These are phyloP conservation scores for Clamator glandarius DNA, from an alignment of 2,797 vertebrate genomes.

Conservation along the genomic window DNA sequence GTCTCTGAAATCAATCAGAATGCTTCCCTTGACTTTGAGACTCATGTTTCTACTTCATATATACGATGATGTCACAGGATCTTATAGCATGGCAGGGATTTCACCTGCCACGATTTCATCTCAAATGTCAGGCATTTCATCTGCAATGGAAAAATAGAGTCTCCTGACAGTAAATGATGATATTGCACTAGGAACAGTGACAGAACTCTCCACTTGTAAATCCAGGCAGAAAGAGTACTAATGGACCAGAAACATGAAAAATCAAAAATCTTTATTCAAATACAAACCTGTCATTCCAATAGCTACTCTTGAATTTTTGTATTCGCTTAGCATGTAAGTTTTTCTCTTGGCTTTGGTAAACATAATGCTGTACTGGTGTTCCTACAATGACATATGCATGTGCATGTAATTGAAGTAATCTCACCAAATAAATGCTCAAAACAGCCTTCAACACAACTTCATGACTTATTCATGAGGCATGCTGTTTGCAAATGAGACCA, in stretches of 20 bases:
- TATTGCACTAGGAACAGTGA: not conserved
- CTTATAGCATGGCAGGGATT: not conserved
- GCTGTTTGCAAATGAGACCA: constrained; percentile 21
- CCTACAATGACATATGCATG: not conserved
- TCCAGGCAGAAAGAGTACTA: not conserved
- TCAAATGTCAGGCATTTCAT: not conserved
- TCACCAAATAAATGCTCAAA: constrained; percentile 10
- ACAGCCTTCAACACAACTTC: not conserved
- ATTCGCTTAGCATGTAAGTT: not conserved
- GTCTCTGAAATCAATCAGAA: not conserved
- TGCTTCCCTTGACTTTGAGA: not conserved
- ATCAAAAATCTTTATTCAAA: constrained; percentile 1
- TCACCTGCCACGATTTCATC: not conserved
- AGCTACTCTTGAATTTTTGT: not conserved
- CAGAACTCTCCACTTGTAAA: not conserved
- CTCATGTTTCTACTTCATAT: not conserved
- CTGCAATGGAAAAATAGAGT: not conserved
- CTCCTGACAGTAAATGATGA: not conserved
- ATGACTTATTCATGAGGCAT: constrained; percentile 32
- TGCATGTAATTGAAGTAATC: not conserved
- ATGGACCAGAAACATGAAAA: not conserved
- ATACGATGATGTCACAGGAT: not conserved
- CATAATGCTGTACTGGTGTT: not conserved
- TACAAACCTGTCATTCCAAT: not conserved
- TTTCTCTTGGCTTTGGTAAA: not conserved